Conservation (phyloP, 2,113 vertebrate species). For the Pelecanoides urinatrix region DNA sequence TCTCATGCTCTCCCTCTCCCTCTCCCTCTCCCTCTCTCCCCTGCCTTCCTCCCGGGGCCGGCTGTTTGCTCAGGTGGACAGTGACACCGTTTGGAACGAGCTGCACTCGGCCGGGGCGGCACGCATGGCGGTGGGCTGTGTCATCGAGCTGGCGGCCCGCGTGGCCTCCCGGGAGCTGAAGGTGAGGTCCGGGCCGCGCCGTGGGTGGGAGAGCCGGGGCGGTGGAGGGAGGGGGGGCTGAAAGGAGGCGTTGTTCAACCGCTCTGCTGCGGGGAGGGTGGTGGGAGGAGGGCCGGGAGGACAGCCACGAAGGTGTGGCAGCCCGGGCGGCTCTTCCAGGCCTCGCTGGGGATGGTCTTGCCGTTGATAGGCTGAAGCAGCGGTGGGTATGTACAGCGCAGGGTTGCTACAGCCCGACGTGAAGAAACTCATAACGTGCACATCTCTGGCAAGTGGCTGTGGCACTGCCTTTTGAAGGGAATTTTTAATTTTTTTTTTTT, state of each 20-base stretch:
- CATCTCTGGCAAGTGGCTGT: not conserved
- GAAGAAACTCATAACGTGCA: not conserved
- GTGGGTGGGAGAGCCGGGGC: slow-evolving; percentile 78
- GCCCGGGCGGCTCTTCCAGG: not conserved
- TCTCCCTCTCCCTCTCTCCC: slow-evolving; percentile 51
- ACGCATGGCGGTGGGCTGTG: slow-evolving; percentile 88
- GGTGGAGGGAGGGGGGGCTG: slow-evolving; percentile 49
- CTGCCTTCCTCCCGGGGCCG: slow-evolving; percentile 64
- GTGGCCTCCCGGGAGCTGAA: slow-evolving; percentile 86
- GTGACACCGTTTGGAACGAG: slow-evolving; percentile 94
- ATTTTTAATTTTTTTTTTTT: not conserved
- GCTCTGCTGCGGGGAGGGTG: not conserved
- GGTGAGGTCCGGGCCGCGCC: slow-evolving; percentile 81
- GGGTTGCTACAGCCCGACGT: not conserved
- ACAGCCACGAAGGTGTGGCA: slow-evolving; percentile 50
- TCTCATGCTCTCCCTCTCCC: slow-evolving; percentile 64
- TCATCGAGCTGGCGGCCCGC: slow-evolving; percentile 84
- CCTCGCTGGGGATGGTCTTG: not conserved
- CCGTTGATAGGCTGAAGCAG: not conserved
- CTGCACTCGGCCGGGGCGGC: slow-evolving; percentile 81
- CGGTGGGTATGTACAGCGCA: not conserved
- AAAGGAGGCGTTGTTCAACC: slow-evolving; percentile 58
- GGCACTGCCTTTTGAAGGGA: slow-evolving; percentile 41
- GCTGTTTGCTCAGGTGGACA: slow-evolving; percentile 99
- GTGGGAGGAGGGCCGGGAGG: not conserved